Conservation (phyloP, 1,140 invertebrate species). For the Temnothorax curvispinosus region DNA sequence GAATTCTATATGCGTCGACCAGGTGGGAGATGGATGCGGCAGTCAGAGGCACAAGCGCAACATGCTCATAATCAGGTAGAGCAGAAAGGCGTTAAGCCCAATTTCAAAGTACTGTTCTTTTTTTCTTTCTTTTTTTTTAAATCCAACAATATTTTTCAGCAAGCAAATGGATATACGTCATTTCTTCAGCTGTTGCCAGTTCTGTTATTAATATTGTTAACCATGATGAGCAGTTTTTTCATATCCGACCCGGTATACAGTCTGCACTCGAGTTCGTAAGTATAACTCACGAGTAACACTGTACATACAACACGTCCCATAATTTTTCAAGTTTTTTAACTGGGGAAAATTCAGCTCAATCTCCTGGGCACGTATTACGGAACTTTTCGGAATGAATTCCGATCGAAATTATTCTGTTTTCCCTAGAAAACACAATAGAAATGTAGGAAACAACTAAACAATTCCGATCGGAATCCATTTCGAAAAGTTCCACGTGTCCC, state of each 20-base stretch:
- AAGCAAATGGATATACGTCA: constrained; percentile 89
- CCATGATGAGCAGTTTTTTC: constrained; percentile 97
- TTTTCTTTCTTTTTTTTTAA: not conserved
- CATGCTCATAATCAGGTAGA: constrained; percentile 81
- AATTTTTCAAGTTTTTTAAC: too few relatives aligned
- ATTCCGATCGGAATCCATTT: too few relatives aligned
- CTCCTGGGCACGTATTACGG: too few relatives aligned
- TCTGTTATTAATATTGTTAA: constrained; percentile 95
- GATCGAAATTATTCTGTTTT: too few relatives aligned
- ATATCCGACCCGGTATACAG: constrained; percentile 98
- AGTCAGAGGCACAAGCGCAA: constrained; percentile 82
- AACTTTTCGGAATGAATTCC: too few relatives aligned
- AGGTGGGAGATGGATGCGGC: constrained; percentile 88
- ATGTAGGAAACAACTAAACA: too few relatives aligned
- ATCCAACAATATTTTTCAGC: constrained; percentile 77
- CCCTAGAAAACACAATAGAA: too few relatives aligned
- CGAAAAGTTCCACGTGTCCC: too few relatives aligned
- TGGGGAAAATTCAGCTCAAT: too few relatives aligned
- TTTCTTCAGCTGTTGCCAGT: constrained; percentile 96
- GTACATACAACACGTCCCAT: too few relatives aligned
- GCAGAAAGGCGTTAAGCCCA: not conserved
- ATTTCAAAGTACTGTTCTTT: constrained; percentile 15
- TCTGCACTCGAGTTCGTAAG: constrained; percentile 92
- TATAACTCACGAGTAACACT: constrained; percentile 71
- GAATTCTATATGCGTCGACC: constrained; percentile 90